Evolutionary conservation across 1,140 invertebrate genomes (phyloP).

Genomic region (Megalonaias nervosa): DNA sequence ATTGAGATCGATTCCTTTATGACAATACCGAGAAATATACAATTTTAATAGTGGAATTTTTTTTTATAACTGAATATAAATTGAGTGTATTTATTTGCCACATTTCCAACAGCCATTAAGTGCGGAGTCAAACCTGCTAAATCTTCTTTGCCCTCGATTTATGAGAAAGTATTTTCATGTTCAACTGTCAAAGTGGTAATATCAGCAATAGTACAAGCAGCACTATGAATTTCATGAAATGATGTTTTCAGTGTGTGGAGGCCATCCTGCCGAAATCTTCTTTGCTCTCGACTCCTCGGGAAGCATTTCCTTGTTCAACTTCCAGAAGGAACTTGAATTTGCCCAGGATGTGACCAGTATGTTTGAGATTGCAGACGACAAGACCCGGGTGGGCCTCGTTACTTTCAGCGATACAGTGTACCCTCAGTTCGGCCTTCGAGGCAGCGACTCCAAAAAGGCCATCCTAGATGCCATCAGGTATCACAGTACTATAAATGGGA

Average conservation of each 20-base stretch:
- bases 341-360: constrained; percentile 44
- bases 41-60: too few species aligned
- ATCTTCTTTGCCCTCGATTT: constrained; percentile 56
- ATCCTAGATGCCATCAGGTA: neutral
- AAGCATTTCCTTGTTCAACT: constrained; percentile 50
- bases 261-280: constrained; percentile 50
- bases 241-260: constrained; percentile 36
- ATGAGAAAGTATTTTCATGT: constrained; percentile 49
- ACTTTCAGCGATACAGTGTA: constrained; percentile 17
- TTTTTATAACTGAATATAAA: too few species aligned
- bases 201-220: too few species aligned
- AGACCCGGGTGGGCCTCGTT: constrained; percentile 45
- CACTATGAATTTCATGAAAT: neutral
- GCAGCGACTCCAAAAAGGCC: constrained; percentile 2
- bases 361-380: constrained; percentile 36
- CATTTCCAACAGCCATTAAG: too few species aligned
- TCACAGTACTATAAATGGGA: too few species aligned
- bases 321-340: constrained; percentile 44
- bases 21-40: too few species aligned
- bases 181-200: constrained; percentile 32
- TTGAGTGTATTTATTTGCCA: too few species aligned
- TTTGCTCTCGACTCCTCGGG: constrained; percentile 57
- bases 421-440: constrained; percentile 42
- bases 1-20: too few species aligned
- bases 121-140: constrained; percentile 45